These are phyloP conservation scores for Morelia viridis DNA, from an alignment of 2,797 vertebrate species.

Conservation along the genomic window DNA sequence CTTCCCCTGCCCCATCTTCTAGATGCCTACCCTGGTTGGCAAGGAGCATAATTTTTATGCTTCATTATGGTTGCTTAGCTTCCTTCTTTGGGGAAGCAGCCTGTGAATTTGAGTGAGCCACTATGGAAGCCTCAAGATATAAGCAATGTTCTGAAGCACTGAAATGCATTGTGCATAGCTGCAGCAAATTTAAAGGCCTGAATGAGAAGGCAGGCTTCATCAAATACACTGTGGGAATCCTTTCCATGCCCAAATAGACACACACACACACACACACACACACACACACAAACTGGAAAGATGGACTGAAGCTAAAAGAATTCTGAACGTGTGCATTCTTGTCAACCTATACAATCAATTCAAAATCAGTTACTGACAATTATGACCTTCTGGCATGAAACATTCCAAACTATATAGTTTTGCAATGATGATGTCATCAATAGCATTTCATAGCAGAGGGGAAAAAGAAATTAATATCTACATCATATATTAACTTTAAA, in stretches of 20 bases:
- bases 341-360: slow-evolving; percentile 41
- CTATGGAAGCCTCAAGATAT: background rate
- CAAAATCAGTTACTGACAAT: slow-evolving; percentile 47
- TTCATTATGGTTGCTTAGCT: background rate
- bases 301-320: background rate
- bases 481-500: slow-evolving; percentile 83
- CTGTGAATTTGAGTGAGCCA: background rate
- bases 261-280: slow-evolving; percentile 12
- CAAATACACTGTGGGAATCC: background rate
- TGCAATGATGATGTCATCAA: slow-evolving; percentile 62
- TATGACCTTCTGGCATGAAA: slow-evolving; percentile 54
- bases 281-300: slow-evolving; percentile 16
- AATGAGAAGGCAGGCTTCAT: background rate
- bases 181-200: background rate
- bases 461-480: slow-evolving; percentile 78
- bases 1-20: background rate
- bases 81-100: background rate
- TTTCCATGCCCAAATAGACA: background rate
- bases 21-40: background rate
- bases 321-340: slow-evolving; percentile 38
- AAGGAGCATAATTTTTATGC: background rate
- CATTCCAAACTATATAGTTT: slow-evolving; percentile 66
- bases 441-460: slow-evolving; percentile 75
- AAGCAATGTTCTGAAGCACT: background rate
- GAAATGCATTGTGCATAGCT: background rate